Evolutionary conservation across 1,140 invertebrate genomes (phyloP).

Genomic region (Harlomillsia oculata): DNA sequence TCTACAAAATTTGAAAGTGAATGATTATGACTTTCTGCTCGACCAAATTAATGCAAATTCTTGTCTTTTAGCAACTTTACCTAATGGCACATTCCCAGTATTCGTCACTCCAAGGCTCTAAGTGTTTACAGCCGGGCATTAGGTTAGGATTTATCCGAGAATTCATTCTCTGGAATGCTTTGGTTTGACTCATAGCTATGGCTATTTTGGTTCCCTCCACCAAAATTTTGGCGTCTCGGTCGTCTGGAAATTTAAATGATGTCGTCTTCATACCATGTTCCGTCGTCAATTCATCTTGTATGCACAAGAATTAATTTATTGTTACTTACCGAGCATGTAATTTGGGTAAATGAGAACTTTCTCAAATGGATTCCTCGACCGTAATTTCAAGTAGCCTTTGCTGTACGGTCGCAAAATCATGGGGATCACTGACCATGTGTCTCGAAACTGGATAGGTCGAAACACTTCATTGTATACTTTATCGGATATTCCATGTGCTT

Average conservation of each 20-base stretch:
- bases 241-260: constrained; percentile 41
- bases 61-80: background rate
- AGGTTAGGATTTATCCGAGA: constrained; percentile 49
- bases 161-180: constrained; percentile 39
- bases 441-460: constrained; percentile 38
- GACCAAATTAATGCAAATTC: too few relatives aligned
- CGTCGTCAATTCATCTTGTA: background rate
- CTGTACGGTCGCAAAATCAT: constrained; percentile 67
- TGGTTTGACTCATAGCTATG: constrained; percentile 46
- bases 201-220: constrained; percentile 40
- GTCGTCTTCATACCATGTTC: constrained; percentile 39
- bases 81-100: constrained; percentile 40
- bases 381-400: constrained; percentile 53
- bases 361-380: constrained; percentile 29
- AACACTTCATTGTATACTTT: constrained; percentile 37
- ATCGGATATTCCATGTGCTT: constrained; percentile 59
- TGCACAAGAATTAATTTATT: background rate
- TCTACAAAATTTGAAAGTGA: constrained; percentile 10
- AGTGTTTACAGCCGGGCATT: constrained; percentile 49
- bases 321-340: constrained; percentile 32
- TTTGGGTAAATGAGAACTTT: constrained; percentile 35
- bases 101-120: constrained; percentile 50
- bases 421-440: constrained; percentile 56
- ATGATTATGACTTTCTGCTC: background rate
- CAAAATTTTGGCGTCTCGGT: constrained; percentile 36